A percentile compares a stretch with the other conserved stretches of the same genome.
phyloP scores from a whole-genome alignment of 2,888 invertebrate genomes.

The Eristalis arbustorum region DNA sequence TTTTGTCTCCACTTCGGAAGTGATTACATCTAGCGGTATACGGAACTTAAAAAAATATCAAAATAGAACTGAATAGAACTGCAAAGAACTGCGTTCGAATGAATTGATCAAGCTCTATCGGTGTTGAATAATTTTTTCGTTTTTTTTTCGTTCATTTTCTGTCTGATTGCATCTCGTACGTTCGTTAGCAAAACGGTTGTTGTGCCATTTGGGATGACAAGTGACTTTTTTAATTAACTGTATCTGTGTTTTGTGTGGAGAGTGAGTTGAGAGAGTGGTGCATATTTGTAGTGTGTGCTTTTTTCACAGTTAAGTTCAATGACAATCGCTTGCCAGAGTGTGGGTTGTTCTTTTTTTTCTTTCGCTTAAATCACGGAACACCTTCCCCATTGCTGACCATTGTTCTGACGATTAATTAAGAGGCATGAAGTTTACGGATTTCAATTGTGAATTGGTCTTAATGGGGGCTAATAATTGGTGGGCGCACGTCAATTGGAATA shows the following conservation, averaged over 20 bases:
- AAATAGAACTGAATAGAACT: constrained; percentile 43
- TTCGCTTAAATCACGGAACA: background rate
- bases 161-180: constrained; percentile 22
- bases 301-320: constrained; percentile 54
- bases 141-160: background rate
- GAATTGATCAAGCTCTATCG: constrained; percentile 33
- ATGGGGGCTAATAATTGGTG: background rate
- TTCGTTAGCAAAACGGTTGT: constrained; percentile 11
- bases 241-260: constrained; percentile 20
- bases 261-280: background rate
- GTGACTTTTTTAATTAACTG: constrained; percentile 46
- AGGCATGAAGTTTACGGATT: background rate
- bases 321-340: constrained; percentile 20
- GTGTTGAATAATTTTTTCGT: background rate
- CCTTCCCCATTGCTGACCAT: background rate
- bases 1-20: constrained; percentile 65
- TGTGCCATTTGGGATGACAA: constrained; percentile 13
- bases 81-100: constrained; percentile 40
- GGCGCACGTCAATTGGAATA: background rate
- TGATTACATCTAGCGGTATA: constrained; percentile 30
- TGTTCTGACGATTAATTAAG: background rate
- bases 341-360: background rate
- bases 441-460: background rate
- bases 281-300: background rate
- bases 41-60: constrained; percentile 43